phyloP scores from a whole-genome alignment of 2,888 invertebrate species.

The Himalopsyche japonica region DNA sequence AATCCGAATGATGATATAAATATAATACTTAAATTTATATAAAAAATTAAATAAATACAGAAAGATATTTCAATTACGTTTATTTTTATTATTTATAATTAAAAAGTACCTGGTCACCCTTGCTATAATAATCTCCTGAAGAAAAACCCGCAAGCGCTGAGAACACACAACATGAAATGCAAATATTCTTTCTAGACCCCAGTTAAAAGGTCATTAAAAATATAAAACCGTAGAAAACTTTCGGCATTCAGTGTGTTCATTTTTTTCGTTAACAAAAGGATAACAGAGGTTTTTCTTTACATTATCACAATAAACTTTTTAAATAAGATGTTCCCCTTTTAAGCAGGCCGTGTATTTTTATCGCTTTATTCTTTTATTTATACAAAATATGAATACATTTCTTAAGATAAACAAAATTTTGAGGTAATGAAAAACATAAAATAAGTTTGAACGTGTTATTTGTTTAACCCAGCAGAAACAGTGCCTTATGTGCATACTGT shows the following conservation, averaged over 20 bases:
- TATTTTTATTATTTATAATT: too few species aligned
- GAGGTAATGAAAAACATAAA: background rate
- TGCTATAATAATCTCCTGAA: background rate
- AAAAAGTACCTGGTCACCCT: background rate
- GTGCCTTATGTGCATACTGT: too few species aligned
- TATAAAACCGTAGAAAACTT: slow-evolving; percentile 1
- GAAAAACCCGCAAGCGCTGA: background rate
- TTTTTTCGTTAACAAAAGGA: background rate
- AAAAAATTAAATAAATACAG: too few species aligned
- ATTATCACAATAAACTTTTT: background rate
- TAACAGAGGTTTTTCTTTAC: background rate
- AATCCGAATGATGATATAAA: too few species aligned
- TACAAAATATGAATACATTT: background rate
- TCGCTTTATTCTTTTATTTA: background rate
- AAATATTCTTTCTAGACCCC: slow-evolving; percentile 1
- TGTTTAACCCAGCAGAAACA: too few species aligned
- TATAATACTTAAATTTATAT: too few species aligned
- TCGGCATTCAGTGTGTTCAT: background rate
- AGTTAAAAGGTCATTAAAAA: background rate
- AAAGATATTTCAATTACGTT: too few species aligned
- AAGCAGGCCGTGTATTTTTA: background rate
- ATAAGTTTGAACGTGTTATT: too few species aligned
- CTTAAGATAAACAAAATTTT: background rate
- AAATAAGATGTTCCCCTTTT: background rate
- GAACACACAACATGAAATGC: background rate